Evolutionary conservation across 2,113 vertebrate species (phyloP).

Genomic region (Cnemophilus loriae): DNA sequence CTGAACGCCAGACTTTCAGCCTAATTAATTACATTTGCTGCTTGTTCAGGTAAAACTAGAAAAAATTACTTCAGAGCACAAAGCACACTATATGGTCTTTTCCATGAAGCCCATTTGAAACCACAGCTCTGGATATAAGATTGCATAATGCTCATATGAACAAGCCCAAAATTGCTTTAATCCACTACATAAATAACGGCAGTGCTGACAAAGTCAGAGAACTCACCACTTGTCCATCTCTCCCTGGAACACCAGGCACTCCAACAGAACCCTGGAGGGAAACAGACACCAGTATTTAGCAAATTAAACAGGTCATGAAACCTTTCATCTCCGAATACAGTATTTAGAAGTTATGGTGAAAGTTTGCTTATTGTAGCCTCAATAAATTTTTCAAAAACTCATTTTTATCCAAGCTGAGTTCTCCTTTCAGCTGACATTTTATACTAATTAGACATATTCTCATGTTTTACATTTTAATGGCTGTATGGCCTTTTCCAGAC

Average conservation of each 20-base stretch:
- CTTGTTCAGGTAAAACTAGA: not conserved
- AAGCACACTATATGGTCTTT: not conserved
- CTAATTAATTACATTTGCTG: not conserved
- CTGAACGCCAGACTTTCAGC: not conserved
- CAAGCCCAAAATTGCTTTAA: not conserved
- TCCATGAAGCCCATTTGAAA: not conserved
- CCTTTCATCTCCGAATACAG: slow-evolving; percentile 20
- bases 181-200: not conserved
- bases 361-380: not conserved
- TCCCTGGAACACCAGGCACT: slow-evolving; percentile 82
- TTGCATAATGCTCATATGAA: not conserved
- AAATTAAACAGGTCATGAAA: slow-evolving; percentile 31
- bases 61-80: not conserved
- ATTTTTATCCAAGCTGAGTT: not conserved
- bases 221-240: slow-evolving; percentile 90
- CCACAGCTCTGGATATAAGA: not conserved
- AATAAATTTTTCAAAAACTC: not conserved
- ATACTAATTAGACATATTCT: not conserved
- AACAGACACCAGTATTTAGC: not conserved
- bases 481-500: not conserved
- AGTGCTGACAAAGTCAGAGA: not conserved
- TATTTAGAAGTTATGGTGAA: not conserved
- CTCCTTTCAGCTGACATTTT: not conserved
- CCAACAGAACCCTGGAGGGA: slow-evolving; percentile 83
- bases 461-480: not conserved